phyloP scores from a whole-genome alignment of 2,888 invertebrate species.

The Heliconius charithonia region DNA sequence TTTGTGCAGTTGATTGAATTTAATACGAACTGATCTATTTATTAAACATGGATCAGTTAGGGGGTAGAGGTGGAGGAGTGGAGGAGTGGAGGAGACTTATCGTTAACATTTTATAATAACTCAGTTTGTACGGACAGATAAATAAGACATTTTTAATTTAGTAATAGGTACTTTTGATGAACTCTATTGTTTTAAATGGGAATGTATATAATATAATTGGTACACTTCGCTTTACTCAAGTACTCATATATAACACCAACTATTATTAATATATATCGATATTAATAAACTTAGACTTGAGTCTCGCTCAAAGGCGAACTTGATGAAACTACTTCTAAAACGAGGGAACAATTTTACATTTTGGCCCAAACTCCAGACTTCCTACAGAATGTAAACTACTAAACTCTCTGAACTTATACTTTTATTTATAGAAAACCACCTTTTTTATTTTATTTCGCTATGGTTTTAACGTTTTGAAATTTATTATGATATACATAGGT shows the following conservation, averaged over 20 bases:
- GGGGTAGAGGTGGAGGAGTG: background rate
- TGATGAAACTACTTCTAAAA: slow-evolving; percentile 11
- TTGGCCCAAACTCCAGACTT: background rate
- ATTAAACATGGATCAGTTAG: background rate
- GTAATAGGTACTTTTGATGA: background rate
- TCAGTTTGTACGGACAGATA: no score
- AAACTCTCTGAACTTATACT: background rate
- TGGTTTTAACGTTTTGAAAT: background rate
- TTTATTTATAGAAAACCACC: background rate
- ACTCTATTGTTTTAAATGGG: no score
- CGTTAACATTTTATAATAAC: no score
- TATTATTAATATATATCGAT: background rate
- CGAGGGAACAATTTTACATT: background rate
- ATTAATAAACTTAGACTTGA: background rate
- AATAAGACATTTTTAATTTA: no score
- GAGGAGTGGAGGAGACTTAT: no score
- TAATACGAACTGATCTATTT: background rate
- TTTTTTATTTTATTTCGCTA: background rate
- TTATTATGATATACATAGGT: background rate
- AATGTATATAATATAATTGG: no score
- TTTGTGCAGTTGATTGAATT: background rate
- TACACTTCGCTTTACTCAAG: background rate
- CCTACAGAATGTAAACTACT: background rate
- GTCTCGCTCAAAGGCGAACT: background rate
- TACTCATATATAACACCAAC: background rate